A percentile compares a stretch with the other conserved stretches of the same genome.
Conservation (phyloP, 1,140 invertebrate species). For the Dinoponera quadriceps region DNA sequence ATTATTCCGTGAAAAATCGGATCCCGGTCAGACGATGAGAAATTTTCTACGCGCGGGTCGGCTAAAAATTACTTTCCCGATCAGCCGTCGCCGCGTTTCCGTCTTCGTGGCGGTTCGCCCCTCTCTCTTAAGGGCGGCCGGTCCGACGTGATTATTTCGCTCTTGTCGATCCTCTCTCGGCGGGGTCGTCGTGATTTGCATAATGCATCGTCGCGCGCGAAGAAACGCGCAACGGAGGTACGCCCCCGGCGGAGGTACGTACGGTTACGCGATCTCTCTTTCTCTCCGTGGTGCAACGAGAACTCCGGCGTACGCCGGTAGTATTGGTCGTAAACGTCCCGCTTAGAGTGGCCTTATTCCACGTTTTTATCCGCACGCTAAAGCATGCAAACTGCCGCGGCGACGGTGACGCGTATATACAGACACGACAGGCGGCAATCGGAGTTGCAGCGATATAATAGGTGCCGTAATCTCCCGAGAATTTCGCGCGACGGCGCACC, state of each 20-base stretch:
- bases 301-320: slow-evolving; percentile 35
- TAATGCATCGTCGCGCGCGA: not conserved
- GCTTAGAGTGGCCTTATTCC: slow-evolving; percentile 29
- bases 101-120: not conserved
- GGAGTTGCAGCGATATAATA: slow-evolving; percentile 40
- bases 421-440: slow-evolving; percentile 12
- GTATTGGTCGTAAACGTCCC: slow-evolving; percentile 54
- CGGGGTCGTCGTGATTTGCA: slow-evolving; percentile 27
- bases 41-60: too few species aligned
- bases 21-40: too few species aligned
- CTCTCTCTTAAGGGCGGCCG: too few species aligned
- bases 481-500: too few species aligned
- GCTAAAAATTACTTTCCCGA: slow-evolving; percentile 1
- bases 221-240: slow-evolving; percentile 20
- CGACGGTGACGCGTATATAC: not conserved
- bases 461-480: slow-evolving; percentile 34
- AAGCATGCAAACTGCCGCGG: slow-evolving; percentile 50
- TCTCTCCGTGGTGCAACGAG: not conserved
- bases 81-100: too few species aligned
- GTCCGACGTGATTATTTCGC: not conserved
- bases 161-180: not conserved
- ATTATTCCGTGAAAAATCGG: too few species aligned
- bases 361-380: slow-evolving; percentile 50
- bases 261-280: too few species aligned
- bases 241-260: too few species aligned